Base-by-base conservation (phyloP, 2,113 vertebrate genomes). In the Plotosus lineatus region DNA sequence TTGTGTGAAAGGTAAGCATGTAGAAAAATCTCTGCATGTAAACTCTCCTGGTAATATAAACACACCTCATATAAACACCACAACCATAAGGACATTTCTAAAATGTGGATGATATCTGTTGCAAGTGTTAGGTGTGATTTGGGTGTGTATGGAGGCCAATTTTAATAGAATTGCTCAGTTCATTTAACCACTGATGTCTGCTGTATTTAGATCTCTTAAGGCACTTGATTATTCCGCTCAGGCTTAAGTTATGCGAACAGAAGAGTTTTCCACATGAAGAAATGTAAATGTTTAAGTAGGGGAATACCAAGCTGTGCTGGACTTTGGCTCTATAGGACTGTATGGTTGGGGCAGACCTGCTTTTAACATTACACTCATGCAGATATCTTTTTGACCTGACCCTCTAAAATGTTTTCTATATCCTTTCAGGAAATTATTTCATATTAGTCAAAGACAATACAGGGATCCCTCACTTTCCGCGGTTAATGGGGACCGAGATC, bases 271-370 rank as follows among this genome's bases (percentile, higher is more conserved):
- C 12, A 12, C 26, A 69, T 46, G 66, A 69, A 46, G 44, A 50
- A 50, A 50, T 72, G 65, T 69, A 69, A 69, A 69, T 46, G 28
- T 31, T 72, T 50, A 50, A 50, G 26, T 28, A 50, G 44, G 28
- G 69, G 33, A 50, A 50, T 14, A 71, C 42, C n/a, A 71, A 46
- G 17, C n/a, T 28, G 42, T 71, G 42, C 15, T 71, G 66, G n/a
- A 71, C 66, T 69, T 46, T 69, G 40, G 42, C 42, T 42, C n/a
- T 46, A 2, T 21, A 28, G 42, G n/a, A 69, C 42, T 31, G 42
- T 46, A 46, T 46, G 14, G 42, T n/a, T 28, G 6, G 15, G 26
- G 11, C 38, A 14, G 21, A 36, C 23, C 36, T 1, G 5, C 38
- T 12, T 42, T 68, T 38, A 68, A n/a, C n/a, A 1, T 46, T 46